phyloP scores from a whole-genome alignment of 2,888 invertebrate species.

The Cephus rjabovi region DNA sequence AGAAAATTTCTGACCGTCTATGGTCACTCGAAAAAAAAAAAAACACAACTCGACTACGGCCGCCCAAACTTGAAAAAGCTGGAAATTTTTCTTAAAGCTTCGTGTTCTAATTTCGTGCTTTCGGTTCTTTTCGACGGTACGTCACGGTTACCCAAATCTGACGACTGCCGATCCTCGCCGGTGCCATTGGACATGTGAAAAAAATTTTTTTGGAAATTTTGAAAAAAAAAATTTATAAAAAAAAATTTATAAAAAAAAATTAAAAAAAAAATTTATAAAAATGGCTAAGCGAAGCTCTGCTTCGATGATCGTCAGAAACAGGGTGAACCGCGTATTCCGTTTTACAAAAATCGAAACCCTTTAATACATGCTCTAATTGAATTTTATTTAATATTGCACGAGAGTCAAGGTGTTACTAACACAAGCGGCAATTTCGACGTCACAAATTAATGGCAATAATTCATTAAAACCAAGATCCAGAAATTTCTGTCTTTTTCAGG shows the following conservation, averaged over 20 bases:
- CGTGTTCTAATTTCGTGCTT: slow-evolving; percentile 40
- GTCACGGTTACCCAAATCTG: background rate
- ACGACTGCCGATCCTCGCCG: background rate
- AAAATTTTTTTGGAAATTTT: background rate
- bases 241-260: too few relatives aligned
- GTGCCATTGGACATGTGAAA: background rate
- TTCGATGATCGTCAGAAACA: background rate
- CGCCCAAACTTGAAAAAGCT: slow-evolving; percentile 63
- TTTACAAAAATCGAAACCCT: slow-evolving; percentile 15
- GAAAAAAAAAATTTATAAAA: background rate
- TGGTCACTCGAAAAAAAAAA: slow-evolving; percentile 15
- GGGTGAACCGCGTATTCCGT: background rate
- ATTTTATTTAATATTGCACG: slow-evolving; percentile 18
- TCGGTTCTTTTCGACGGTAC: slow-evolving; percentile 38
- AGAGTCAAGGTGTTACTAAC: slow-evolving; percentile 40
- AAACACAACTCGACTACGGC: slow-evolving; percentile 35
- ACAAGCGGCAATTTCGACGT: slow-evolving; percentile 19
- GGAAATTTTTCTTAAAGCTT: slow-evolving; percentile 54
- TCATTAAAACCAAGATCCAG: slow-evolving; percentile 37
- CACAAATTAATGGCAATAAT: slow-evolving; percentile 29
- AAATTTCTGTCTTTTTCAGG: slow-evolving; percentile 65
- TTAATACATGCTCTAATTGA: slow-evolving; percentile 21
- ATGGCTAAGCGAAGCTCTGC: background rate
- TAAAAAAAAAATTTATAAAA: background rate
- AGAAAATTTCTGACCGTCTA: background rate